Evolutionary conservation across 2,888 invertebrate species (phyloP).

Genomic region (Apantesis nais): DNA sequence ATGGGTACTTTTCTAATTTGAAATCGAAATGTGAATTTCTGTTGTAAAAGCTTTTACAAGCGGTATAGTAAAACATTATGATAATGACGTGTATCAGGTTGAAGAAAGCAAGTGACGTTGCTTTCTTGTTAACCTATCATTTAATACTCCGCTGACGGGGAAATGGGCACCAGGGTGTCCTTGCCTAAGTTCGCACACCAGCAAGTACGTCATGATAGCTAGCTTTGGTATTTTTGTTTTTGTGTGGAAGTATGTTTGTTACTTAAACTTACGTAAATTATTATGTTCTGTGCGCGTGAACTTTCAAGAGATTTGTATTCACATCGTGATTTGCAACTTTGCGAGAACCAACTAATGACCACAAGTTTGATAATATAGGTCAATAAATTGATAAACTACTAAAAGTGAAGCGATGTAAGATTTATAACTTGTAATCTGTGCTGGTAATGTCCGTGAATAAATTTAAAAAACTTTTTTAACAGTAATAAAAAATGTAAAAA

Average conservation of each 20-base stretch:
- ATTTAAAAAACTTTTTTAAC: too few relatives aligned
- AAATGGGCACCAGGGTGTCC: too few relatives aligned
- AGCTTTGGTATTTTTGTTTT: background rate
- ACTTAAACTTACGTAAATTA: background rate
- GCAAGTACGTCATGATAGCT: background rate
- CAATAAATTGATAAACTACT: background rate
- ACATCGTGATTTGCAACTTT: background rate
- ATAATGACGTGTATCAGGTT: background rate
- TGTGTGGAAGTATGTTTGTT: background rate
- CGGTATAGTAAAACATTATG: background rate
- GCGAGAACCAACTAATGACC: background rate
- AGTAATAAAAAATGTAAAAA: too few relatives aligned
- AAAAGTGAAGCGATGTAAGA: too few relatives aligned
- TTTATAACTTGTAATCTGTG: too few relatives aligned
- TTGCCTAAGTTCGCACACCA: background rate
- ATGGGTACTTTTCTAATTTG: constrained; percentile 78
- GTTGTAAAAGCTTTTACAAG: background rate
- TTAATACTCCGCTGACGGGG: too few relatives aligned
- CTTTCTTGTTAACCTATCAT: background rate
- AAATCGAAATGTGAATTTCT: background rate
- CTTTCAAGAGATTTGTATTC: too few relatives aligned
- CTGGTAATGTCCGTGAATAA: too few relatives aligned
- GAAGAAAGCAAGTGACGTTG: too few relatives aligned
- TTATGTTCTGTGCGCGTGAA: too few relatives aligned
- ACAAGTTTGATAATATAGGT: background rate